A percentile compares a stretch with the other conserved stretches of the same genome.
Evolutionary conservation across 1,140 invertebrate genomes (phyloP).

Genomic region (Drosophila mayri): DNA sequence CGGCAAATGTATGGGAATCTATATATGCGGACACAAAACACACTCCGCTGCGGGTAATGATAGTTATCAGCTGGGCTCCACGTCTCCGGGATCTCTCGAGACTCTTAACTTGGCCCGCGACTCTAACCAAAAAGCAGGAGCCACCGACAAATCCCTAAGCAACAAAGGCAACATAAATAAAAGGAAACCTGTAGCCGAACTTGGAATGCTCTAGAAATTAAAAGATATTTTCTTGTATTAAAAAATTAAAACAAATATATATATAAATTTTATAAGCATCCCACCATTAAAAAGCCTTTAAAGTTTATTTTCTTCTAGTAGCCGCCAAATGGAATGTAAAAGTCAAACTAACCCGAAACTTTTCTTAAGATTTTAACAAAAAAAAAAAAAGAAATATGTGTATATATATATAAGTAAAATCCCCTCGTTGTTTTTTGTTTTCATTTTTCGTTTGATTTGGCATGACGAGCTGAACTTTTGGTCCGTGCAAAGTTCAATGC

Average conservation of each 20-base stretch:
- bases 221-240: too few species aligned
- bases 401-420: conserved; percentile 6
- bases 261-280: too few species aligned
- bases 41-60: conserved; percentile 70
- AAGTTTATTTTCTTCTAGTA: not conserved
- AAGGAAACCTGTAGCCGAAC: not conserved
- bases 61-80: conserved; percentile 70
- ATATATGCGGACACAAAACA: conserved; percentile 29
- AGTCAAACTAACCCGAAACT: not conserved
- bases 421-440: conserved; percentile 10
- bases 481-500: conserved; percentile 73
- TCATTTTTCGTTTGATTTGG: conserved; percentile 57
- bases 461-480: conserved; percentile 66
- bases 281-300: too few species aligned
- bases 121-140: conserved; percentile 58
- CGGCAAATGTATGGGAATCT: conserved; percentile 33
- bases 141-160: conserved; percentile 23
- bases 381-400: conserved; percentile 10
- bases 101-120: conserved; percentile 51
- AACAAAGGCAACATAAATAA: not conserved
- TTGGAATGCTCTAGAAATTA: conserved; percentile 23
- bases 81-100: conserved; percentile 17
- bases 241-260: too few species aligned
- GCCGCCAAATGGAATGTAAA: not conserved
- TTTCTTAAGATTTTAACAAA: not conserved